phyloP scores from a whole-genome alignment of 2,888 invertebrate species.

The Acronicta psi region DNA sequence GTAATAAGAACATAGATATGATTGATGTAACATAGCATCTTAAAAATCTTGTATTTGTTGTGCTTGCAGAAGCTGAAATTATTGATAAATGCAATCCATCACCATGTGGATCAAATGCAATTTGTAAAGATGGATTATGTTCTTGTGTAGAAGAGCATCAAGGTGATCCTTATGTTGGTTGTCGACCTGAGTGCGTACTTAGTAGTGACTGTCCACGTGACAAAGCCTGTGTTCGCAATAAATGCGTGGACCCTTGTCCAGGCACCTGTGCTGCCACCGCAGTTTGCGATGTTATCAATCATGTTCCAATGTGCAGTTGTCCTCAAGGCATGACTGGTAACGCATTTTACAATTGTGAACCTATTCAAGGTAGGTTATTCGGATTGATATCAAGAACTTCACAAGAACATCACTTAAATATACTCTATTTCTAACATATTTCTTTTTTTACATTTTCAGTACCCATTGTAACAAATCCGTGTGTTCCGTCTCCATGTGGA shows the following conservation, averaged over 20 bases:
- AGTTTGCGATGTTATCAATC: conserved; percentile 92
- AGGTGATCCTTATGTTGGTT: conserved; percentile 91
- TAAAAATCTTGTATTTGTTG: too few relatives aligned
- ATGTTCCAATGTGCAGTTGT: conserved; percentile 92
- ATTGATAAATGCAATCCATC: conserved; percentile 89
- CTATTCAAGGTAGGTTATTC: conserved; percentile 76
- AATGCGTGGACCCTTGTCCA: conserved; percentile 92
- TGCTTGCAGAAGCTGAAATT: conserved; percentile 65
- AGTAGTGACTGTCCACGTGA: conserved; percentile 91
- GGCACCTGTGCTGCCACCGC: conserved; percentile 92
- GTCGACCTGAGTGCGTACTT: conserved; percentile 92
- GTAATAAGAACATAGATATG: too few relatives aligned
- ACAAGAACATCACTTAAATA: not conserved
- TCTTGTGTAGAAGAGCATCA: conserved; percentile 90
- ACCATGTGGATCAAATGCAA: conserved; percentile 91
- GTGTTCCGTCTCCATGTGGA: conserved; percentile 93
- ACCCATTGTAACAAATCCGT: conserved; percentile 88
- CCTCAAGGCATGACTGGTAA: conserved; percentile 91
- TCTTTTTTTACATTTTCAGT: conserved; percentile 66
- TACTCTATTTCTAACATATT: not conserved
- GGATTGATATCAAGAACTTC: not conserved
- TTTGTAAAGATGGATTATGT: conserved; percentile 89
- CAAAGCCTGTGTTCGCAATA: conserved; percentile 91
- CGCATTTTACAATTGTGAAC: conserved; percentile 90
- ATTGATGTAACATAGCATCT: too few relatives aligned